Base-by-base conservation (phyloP, 30 jellyfish, hydroid and myxozoan species). In the Aurelia aurita region DNA sequence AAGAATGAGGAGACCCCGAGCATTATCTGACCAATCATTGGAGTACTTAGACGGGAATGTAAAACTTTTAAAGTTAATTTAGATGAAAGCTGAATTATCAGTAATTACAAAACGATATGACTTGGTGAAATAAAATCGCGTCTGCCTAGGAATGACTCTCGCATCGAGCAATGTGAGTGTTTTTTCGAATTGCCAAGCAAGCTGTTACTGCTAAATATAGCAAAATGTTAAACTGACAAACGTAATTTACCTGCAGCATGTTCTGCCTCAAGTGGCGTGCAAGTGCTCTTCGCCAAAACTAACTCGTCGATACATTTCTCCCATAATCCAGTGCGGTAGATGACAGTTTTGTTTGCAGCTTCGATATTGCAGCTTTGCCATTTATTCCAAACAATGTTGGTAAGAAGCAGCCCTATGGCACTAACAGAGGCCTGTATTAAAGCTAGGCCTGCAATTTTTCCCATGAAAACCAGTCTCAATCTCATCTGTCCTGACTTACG, bases 241-340 rank as follows among this genome's bases (percentile, higher is more conserved):
- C 2, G 15, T 7, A 39, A 16, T 27, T 64, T 44, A 80, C 65
- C 29, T 60, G 73, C 22, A 44, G 69, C 72, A 19, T 34, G 49
- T 34, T 81, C 76, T 20, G 58, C 55, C 16, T 49, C 69, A 20
- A 81, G 55, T 10, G 85, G 64, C 12, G 77, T 7, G 85, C 91
- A 81, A 3, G 35, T 77, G 11, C 85, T 81, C 45, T 28, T 54
- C 27, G 70, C 44, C 32, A 27, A 12, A 10, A 81, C 16, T 32
- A 66, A 77, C 18, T 54, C 58, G 27, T 81, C 91, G 21, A 81
- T 39, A 46, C 91, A 81, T 44, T 69, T 68, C 20, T 81, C 78
- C 91, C 91, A 81, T 44, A 81, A 69, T 18, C 91, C 91, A 2
- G 85, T 81, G 12, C 91, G 82, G 79, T 81, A 81, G 51, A 81